phyloP scores from a whole-genome alignment of 2,888 invertebrate genomes.

The Myopa testacea region DNA sequence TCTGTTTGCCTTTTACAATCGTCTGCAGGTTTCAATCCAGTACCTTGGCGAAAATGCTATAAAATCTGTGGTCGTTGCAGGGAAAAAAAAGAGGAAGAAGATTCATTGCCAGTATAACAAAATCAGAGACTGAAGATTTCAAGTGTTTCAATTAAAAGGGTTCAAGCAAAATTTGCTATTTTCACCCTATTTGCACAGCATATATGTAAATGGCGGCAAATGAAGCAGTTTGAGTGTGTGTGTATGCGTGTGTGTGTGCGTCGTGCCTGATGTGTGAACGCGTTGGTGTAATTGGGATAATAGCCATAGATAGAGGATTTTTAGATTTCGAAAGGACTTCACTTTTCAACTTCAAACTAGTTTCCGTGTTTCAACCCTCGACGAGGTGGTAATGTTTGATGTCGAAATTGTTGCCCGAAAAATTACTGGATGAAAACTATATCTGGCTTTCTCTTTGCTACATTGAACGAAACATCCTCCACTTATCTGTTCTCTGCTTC shows the following conservation, averaged over 20 bases:
- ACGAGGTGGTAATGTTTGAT: no score
- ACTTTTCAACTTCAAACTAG: slow-evolving; percentile 2
- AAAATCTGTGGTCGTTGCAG: slow-evolving; percentile 11
- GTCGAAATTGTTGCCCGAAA: no score
- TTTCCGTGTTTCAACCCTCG: not conserved
- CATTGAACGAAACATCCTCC: no score
- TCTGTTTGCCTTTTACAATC: not conserved
- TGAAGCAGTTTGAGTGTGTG: not conserved
- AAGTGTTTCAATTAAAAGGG: slow-evolving; percentile 32
- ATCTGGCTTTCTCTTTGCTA: no score
- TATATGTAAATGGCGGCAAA: slow-evolving; percentile 8
- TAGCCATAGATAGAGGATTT: not conserved
- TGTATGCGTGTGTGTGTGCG: not conserved
- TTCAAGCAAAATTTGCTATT: slow-evolving; percentile 27
- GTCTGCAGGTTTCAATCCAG: not conserved
- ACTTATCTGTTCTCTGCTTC: no score
- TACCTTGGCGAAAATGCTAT: slow-evolving; percentile 23
- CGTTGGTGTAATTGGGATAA: not conserved
- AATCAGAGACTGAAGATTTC: slow-evolving; percentile 11
- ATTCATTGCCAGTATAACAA: not conserved
- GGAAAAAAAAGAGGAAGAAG: not conserved
- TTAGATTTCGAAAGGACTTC: no score
- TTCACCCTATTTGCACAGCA: slow-evolving; percentile 27
- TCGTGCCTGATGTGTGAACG: not conserved
- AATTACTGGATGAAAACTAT: no score